A percentile compares a stretch with the other conserved stretches of the same genome.
phyloP scores from a whole-genome alignment of 1,140 invertebrate genomes.

The Bilobella aurantiaca region DNA sequence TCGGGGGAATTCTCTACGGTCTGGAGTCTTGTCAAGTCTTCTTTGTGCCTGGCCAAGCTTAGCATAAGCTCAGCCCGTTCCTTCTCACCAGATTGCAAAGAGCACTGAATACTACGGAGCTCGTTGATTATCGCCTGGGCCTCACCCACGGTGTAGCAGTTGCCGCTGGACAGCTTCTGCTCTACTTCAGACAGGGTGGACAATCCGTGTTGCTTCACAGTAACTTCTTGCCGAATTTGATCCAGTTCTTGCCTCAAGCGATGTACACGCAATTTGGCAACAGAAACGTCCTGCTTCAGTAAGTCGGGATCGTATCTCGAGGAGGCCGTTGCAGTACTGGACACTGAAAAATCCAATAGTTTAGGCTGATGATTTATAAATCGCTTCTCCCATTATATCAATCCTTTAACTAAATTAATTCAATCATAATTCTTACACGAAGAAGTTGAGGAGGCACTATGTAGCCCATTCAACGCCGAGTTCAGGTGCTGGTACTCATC shows the following conservation, averaged over 20 bases:
- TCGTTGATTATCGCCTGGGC: slow-evolving; percentile 89
- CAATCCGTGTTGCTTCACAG: slow-evolving; percentile 79
- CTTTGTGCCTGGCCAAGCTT: slow-evolving; percentile 80
- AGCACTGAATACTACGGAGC: slow-evolving; percentile 83
- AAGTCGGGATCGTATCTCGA: slow-evolving; percentile 90
- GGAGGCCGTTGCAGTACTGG: slow-evolving; percentile 72
- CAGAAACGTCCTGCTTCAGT: slow-evolving; percentile 78
- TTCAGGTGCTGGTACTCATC: slow-evolving; percentile 92
- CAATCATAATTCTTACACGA: slow-evolving; percentile 54
- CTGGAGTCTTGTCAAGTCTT: slow-evolving; percentile 77
- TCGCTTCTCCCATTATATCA: too few relatives aligned
- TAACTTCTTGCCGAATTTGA: slow-evolving; percentile 73
- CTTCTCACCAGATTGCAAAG: slow-evolving; percentile 75
- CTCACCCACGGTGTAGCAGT: slow-evolving; percentile 82
- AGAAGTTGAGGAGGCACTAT: slow-evolving; percentile 63
- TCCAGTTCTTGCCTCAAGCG: slow-evolving; percentile 79
- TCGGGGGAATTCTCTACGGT: slow-evolving; percentile 69
- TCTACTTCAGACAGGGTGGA: slow-evolving; percentile 83
- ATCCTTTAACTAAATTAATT: slow-evolving; percentile 9
- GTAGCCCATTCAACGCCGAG: slow-evolving; percentile 62
- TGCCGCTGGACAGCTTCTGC: slow-evolving; percentile 72
- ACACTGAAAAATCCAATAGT: too few relatives aligned
- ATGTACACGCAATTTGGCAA: slow-evolving; percentile 76
- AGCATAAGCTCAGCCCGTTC: slow-evolving; percentile 89
- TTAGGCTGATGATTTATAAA: too few relatives aligned